These are phyloP conservation scores for Porites evermanni DNA, from an alignment of 92 coral and sea anemone species.

Conservation along the genomic window DNA sequence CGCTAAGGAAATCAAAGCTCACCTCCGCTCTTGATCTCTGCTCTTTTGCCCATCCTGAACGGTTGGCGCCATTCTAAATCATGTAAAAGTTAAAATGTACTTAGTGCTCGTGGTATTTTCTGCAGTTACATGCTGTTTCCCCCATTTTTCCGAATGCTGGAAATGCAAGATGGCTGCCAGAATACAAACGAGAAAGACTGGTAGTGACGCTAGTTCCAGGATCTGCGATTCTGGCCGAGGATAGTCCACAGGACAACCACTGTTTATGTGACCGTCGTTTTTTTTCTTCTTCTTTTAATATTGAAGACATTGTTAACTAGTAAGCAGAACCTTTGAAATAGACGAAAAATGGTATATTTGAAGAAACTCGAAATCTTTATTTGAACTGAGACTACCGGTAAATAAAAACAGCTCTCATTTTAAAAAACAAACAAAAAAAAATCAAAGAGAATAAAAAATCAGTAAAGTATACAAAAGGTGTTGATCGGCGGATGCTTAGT, in stretches of 20 bases:
- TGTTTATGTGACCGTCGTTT: too few relatives aligned
- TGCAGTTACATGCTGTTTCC: too few relatives aligned
- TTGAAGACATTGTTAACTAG: too few relatives aligned
- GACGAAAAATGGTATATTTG: background rate
- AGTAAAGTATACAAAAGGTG: background rate
- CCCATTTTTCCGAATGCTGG: too few relatives aligned
- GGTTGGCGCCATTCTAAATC: conserved; percentile 80
- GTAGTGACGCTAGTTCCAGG: background rate
- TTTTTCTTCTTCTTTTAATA: too few relatives aligned
- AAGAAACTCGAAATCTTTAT: background rate
- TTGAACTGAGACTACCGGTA: background rate
- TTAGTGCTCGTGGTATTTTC: too few relatives aligned
- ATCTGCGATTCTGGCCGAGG: too few relatives aligned
- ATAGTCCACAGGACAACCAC: too few relatives aligned
- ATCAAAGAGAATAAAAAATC: background rate
- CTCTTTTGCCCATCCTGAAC: conserved; percentile 81
- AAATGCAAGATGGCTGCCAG: conserved; percentile 26
- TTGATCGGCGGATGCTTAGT: too few relatives aligned
- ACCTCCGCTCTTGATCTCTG: conserved; percentile 75
- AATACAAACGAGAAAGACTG: background rate
- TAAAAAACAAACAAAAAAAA: background rate
- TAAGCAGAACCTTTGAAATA: background rate
- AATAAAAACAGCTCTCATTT: background rate
- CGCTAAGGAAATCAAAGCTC: background rate
- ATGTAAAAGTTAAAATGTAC: background rate